Evolutionary conservation across 2,888 invertebrate species (phyloP).

Genomic region (Peribatodes rhomboidaria): DNA sequence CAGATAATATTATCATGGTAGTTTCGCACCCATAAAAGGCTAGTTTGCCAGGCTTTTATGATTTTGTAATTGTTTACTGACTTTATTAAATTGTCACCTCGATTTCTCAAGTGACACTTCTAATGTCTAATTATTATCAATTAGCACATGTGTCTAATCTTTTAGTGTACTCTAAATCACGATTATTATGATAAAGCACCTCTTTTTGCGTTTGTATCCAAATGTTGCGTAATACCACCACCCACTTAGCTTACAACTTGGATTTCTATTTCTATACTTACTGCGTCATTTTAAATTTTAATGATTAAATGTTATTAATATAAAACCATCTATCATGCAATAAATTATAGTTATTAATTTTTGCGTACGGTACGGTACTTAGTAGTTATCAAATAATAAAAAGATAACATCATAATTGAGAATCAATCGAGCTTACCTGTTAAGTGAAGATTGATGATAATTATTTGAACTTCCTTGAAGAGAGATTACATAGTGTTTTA

Average conservation of each 20-base stretch:
- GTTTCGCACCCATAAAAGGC: not conserved
- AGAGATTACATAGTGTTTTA: too few species aligned
- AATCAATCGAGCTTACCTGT: too few species aligned
- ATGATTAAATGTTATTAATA: not conserved
- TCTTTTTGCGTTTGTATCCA: not conserved
- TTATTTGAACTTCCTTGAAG: too few species aligned
- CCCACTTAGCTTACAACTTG: conserved; percentile 2
- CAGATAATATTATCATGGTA: too few species aligned
- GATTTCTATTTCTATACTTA: conserved; percentile 1
- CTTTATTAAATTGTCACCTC: not conserved
- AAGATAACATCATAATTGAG: too few species aligned
- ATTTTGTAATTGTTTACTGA: not conserved
- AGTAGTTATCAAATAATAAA: too few species aligned
- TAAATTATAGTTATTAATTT: too few species aligned
- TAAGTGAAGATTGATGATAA: too few species aligned
- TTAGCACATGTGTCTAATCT: too few species aligned
- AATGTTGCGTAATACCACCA: not conserved
- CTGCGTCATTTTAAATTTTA: not conserved
- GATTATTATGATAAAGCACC: not conserved
- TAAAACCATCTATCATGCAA: too few species aligned
- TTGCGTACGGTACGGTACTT: too few species aligned
- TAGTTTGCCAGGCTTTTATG: not conserved
- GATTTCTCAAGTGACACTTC: conserved; percentile 3
- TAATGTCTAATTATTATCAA: not conserved
- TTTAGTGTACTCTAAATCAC: not conserved